phyloP scores from a whole-genome alignment of 1,140 invertebrate species.

The Macrocentrus cingulum region DNA sequence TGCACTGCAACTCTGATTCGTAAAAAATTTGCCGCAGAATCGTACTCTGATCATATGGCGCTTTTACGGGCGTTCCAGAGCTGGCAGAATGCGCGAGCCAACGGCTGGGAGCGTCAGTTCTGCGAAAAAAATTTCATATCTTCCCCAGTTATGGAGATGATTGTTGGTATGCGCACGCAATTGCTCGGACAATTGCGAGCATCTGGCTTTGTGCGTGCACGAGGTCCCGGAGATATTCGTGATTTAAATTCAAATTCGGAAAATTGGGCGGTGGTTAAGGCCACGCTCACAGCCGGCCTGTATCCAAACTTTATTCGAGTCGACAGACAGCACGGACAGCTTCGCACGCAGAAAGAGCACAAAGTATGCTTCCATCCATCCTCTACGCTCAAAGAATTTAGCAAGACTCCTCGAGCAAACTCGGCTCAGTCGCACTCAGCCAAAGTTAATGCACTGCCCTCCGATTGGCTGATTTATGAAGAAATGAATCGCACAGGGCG shows the following conservation, averaged over 20 bases:
- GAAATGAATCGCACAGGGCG: slow-evolving; percentile 72
- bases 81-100: slow-evolving; percentile 69
- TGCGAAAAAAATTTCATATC: slow-evolving; percentile 82
- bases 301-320: slow-evolving; percentile 85
- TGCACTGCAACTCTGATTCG: slow-evolving; percentile 64
- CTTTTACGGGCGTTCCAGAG: slow-evolving; percentile 84
- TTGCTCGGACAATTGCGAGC: slow-evolving; percentile 84
- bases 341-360: slow-evolving; percentile 64
- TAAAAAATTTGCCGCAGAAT: slow-evolving; percentile 62
- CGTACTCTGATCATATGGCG: slow-evolving; percentile 89
- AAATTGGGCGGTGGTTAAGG: slow-evolving; percentile 91
- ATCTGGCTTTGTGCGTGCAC: slow-evolving; percentile 77
- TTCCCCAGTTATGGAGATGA: slow-evolving; percentile 83
- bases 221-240: slow-evolving; percentile 71
- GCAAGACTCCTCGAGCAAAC: slow-evolving; percentile 47
- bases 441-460: slow-evolving; percentile 63
- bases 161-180: slow-evolving; percentile 74
- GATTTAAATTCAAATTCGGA: slow-evolving; percentile 82
- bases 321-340: slow-evolving; percentile 61
- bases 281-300: slow-evolving; percentile 79
- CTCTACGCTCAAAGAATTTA: slow-evolving; percentile 66
- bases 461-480: slow-evolving; percentile 84
- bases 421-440: slow-evolving; percentile 48
- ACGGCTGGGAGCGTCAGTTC: slow-evolving; percentile 72
- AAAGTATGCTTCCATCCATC: slow-evolving; percentile 75